Evolutionary conservation across 1,140 invertebrate genomes (phyloP).

Genomic region (Drosophila saltans): DNA sequence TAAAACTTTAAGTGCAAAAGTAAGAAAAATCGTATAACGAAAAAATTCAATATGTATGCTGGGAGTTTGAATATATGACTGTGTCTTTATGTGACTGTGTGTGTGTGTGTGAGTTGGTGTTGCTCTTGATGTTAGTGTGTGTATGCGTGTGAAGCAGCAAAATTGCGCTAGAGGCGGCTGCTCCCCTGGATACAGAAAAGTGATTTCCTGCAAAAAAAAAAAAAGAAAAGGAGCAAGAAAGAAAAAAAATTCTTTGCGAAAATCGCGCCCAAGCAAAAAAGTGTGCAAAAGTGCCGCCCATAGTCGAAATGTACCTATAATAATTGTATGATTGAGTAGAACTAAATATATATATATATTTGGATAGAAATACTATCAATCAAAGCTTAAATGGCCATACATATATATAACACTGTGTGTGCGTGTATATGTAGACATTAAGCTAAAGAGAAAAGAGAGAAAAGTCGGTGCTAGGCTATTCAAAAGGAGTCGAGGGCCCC

Average conservation of each 20-base stretch:
- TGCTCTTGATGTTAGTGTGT: constrained; percentile 33
- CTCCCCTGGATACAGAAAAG: constrained; percentile 78
- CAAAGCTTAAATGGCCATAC: background rate
- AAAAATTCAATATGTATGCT: constrained; percentile 33
- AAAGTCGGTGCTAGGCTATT: background rate
- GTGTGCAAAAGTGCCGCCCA: constrained; percentile 7
- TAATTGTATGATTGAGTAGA: constrained; percentile 14
- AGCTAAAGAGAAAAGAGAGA: background rate
- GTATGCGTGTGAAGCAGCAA: constrained; percentile 65
- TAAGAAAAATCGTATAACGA: constrained; percentile 44
- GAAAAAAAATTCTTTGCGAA: constrained; percentile 7
- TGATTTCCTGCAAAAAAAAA: constrained; percentile 78
- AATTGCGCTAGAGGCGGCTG: constrained; percentile 69
- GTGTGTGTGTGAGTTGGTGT: constrained; percentile 35
- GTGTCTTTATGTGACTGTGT: constrained; percentile 27
- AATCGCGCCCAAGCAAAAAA: constrained; percentile 18
- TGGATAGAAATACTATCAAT: constrained; percentile 19
- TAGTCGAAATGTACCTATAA: constrained; percentile 20
- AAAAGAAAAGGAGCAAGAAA: constrained; percentile 1
- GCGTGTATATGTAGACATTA: constrained; percentile 21
- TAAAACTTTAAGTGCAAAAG: constrained; percentile 46
- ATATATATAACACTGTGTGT: background rate
- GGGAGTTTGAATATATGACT: constrained; percentile 7
- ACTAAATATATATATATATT: background rate
- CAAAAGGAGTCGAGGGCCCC: constrained; percentile 31